These are phyloP conservation scores for Gopherus evgoodei DNA, from an alignment of 2,113 vertebrate genomes.

Conservation along the genomic window DNA sequence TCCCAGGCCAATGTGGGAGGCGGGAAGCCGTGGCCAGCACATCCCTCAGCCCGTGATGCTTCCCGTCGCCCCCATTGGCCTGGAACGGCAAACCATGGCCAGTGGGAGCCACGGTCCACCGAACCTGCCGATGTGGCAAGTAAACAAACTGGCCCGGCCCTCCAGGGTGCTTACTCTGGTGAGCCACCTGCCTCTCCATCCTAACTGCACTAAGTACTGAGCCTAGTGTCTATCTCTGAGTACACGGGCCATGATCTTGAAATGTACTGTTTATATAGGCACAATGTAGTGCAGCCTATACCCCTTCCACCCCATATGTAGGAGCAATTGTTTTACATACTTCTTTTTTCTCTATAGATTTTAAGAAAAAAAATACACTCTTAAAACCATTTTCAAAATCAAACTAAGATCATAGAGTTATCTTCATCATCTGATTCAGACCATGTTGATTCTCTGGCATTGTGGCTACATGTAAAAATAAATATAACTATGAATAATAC, in stretches of 20 bases:
- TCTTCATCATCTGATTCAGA: not conserved
- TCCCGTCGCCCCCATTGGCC: too few species aligned
- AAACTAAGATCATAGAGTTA: not conserved
- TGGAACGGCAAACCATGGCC: too few species aligned
- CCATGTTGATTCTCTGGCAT: not conserved
- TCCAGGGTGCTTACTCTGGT: too few species aligned
- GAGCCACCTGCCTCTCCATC: not conserved
- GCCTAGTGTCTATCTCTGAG: not conserved
- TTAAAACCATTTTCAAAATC: not conserved
- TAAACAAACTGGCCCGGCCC: too few species aligned
- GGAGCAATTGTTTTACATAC: not conserved
- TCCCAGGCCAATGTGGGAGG: too few species aligned
- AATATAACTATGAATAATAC: not conserved
- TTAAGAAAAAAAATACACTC: not conserved
- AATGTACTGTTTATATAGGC: not conserved
- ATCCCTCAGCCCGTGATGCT: too few species aligned
- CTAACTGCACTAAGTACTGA: not conserved
- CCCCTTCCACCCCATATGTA: not conserved
- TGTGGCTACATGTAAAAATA: not conserved
- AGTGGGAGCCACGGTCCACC: too few species aligned
- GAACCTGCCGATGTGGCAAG: too few species aligned
- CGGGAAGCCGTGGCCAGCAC: too few species aligned
- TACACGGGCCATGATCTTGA: not conserved
- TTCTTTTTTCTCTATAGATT: not conserved
- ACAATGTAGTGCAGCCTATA: not conserved